Evolutionary conservation across 2,888 invertebrate genomes (phyloP).

Genomic region (Lamellibrachia satsuma): DNA sequence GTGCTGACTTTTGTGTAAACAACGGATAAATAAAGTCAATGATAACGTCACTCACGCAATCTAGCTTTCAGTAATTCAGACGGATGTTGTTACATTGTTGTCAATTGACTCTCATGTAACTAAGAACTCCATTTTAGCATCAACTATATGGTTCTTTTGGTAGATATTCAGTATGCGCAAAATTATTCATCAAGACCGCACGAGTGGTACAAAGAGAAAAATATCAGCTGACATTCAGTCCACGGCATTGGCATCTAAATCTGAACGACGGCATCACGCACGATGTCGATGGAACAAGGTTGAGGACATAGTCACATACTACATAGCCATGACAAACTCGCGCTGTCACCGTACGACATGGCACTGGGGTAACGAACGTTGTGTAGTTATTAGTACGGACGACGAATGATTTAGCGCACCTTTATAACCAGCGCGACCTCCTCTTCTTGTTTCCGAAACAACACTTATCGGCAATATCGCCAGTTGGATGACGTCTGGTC

Average conservation of each 20-base stretch:
- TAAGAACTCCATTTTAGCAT: not conserved
- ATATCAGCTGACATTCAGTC: not conserved
- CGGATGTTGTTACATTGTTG: not conserved
- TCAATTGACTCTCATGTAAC: not conserved
- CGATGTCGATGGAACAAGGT: not conserved
- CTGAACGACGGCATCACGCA: not conserved
- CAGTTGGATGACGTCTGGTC: constrained; percentile 5
- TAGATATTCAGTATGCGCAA: not conserved
- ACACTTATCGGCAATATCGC: not conserved
- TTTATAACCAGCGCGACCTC: constrained; percentile 7
- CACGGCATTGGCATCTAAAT: not conserved
- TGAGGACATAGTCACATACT: too few species aligned
- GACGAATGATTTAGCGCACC: not conserved
- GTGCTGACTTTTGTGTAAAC: too few species aligned
- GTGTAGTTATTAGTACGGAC: not conserved
- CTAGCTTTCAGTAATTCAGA: not conserved
- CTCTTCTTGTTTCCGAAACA: constrained; percentile 6
- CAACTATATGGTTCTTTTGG: not conserved
- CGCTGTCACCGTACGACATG: not conserved
- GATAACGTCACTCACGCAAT: not conserved
- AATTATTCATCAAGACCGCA: not conserved
- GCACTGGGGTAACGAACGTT: not conserved
- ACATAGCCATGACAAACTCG: not conserved
- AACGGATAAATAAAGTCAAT: not conserved
- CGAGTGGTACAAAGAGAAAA: not conserved